A percentile compares a stretch with the other conserved stretches of the same genome.
These are phyloP conservation scores for Patella pellucida DNA, from an alignment of 2,888 invertebrate genomes.

Conservation along the genomic window DNA sequence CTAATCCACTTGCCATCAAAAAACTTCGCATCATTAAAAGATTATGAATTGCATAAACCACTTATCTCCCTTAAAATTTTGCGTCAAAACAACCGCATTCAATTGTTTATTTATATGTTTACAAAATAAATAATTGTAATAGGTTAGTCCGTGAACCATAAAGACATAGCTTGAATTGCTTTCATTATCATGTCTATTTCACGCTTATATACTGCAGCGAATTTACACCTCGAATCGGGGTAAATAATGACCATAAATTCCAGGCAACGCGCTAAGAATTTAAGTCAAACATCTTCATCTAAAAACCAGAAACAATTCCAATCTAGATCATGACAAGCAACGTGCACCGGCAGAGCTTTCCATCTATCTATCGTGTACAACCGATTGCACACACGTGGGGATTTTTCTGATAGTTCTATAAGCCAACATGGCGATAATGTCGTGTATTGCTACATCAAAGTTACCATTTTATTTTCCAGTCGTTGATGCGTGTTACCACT, in stretches of 20 bases:
- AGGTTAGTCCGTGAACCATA: neutral
- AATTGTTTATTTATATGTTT: slow-evolving; percentile 10
- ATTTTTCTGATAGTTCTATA: too few species aligned
- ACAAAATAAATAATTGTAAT: neutral
- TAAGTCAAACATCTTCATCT: neutral
- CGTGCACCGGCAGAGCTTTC: neutral
- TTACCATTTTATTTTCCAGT: slow-evolving; percentile 15
- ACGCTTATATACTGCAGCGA: slow-evolving; percentile 5
- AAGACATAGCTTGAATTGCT: slow-evolving; percentile 2
- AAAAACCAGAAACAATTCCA: neutral
- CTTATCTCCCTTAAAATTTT: too few species aligned
- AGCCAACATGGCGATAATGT: too few species aligned
- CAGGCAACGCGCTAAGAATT: neutral
- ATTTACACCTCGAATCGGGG: neutral
- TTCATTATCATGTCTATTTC: slow-evolving; percentile 7
- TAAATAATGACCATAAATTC: slow-evolving; percentile 7
- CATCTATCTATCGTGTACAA: too few species aligned
- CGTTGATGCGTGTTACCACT: slow-evolving; percentile 16
- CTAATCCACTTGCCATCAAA: too few species aligned
- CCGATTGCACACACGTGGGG: too few species aligned
- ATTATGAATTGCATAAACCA: too few species aligned
- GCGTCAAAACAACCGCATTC: neutral
- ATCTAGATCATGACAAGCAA: neutral
- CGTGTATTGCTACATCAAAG: slow-evolving; percentile 14
- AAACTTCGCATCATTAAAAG: too few species aligned